These are phyloP conservation scores for Limanda limanda DNA, from an alignment of 2,113 vertebrate species.

Conservation along the genomic window DNA sequence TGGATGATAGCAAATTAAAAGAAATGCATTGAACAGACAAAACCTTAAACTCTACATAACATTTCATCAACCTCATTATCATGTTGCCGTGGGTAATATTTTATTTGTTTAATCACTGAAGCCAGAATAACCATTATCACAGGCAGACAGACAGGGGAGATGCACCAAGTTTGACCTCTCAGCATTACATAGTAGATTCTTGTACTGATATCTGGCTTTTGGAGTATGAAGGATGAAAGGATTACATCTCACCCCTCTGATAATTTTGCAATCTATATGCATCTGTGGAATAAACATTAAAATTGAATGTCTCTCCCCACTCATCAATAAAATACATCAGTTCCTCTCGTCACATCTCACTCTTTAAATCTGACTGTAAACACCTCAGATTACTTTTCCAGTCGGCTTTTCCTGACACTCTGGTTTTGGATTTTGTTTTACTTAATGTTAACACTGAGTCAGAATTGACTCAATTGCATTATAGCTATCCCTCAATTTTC, in stretches of 20 bases:
- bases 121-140: background rate
- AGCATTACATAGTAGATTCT: background rate
- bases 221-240: conserved; percentile 21
- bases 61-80: background rate
- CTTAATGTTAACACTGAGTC: too few species aligned
- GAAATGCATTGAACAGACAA: background rate
- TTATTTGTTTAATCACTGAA: background rate
- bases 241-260: conserved; percentile 1
- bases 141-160: background rate
- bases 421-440: background rate
- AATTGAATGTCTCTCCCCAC: conserved; percentile 11
- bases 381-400: background rate
- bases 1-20: background rate
- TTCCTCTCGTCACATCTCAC: conserved; percentile 5
- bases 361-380: background rate
- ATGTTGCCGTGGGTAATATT: background rate
- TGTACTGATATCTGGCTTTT: background rate
- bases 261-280: conserved; percentile 6
- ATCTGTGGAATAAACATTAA: conserved; percentile 30
- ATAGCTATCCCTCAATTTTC: background rate
- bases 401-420: background rate
- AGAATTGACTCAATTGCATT: background rate
- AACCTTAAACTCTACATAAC: background rate
- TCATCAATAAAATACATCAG: conserved; percentile 19
- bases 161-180: background rate